Evolutionary conservation across 2,888 invertebrate species (phyloP).

Genomic region (Lissocephala sabroskyi): DNA sequence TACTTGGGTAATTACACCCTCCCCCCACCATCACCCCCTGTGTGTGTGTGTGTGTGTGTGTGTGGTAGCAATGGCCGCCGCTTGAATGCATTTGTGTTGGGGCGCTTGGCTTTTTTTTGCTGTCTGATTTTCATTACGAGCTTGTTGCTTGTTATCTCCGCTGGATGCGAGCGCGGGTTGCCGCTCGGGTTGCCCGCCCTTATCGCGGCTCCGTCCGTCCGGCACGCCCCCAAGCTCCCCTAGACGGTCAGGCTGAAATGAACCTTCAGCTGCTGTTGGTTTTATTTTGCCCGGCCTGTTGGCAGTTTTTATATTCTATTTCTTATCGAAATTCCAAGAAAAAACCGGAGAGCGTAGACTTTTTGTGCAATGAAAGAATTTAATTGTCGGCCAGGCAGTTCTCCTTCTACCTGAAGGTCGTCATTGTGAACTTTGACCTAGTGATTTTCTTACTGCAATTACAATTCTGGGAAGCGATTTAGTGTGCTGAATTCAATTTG

Average conservation of each 20-base stretch:
- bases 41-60: constrained; percentile 10
- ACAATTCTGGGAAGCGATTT: constrained; percentile 16
- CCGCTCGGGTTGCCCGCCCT: neutral
- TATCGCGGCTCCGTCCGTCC: neutral
- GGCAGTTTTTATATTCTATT: no score
- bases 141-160: constrained; percentile 31
- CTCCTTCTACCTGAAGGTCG: no score
- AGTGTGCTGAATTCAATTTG: neutral
- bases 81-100: constrained; percentile 33
- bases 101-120: constrained; percentile 33
- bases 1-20: no score
- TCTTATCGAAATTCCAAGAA: no score
- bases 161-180: constrained; percentile 28
- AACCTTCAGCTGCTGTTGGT: no score
- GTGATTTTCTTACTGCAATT: constrained; percentile 7
- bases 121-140: no score
- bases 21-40: no score
- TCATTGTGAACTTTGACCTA: constrained; percentile 17
- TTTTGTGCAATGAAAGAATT: constrained; percentile 12
- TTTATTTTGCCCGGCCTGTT: no score
- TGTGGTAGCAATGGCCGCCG: constrained; percentile 41
- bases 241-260: no score
- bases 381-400: constrained; percentile 12
- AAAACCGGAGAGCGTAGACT: constrained; percentile 14
- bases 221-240: no score